Evolutionary conservation across 2,888 invertebrate genomes (phyloP).

Genomic region (Crepidodera aurea): DNA sequence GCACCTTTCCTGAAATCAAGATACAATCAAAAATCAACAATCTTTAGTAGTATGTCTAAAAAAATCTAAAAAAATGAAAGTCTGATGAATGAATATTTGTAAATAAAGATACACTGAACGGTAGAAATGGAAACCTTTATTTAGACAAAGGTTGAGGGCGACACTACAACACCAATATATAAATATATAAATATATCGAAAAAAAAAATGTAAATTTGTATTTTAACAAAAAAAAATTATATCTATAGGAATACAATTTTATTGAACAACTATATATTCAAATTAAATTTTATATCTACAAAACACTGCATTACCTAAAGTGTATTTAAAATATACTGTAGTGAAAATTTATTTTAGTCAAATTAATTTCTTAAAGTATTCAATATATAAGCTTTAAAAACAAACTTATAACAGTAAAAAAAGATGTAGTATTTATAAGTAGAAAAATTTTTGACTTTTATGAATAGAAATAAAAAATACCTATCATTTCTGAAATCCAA

Average conservation of each 20-base stretch:
- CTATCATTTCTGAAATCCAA: slow-evolving; percentile 41
- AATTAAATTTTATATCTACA: slow-evolving; percentile 56
- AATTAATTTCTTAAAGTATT: slow-evolving; percentile 48
- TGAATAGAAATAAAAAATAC: slow-evolving; percentile 42
- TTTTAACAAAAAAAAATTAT: slow-evolving; percentile 48
- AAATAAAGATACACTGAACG: slow-evolving; percentile 42
- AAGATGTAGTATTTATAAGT: slow-evolving; percentile 52
- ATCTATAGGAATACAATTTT: slow-evolving; percentile 49
- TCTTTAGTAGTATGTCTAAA: slow-evolving; percentile 49
- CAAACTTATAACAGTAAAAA: slow-evolving; percentile 47
- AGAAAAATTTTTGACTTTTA: slow-evolving; percentile 52
- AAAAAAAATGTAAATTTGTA: slow-evolving; percentile 55
- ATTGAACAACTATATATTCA: slow-evolving; percentile 52
- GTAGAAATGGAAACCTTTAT: slow-evolving; percentile 29
- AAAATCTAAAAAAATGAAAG: slow-evolving; percentile 39
- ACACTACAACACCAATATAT: slow-evolving; percentile 54
- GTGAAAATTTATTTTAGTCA: slow-evolving; percentile 51
- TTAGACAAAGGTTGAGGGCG: slow-evolving; percentile 30
- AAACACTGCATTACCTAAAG: slow-evolving; percentile 52
- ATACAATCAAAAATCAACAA: slow-evolving; percentile 54
- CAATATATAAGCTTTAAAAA: slow-evolving; percentile 52
- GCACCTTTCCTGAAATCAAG: slow-evolving; percentile 32
- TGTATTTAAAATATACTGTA: slow-evolving; percentile 55
- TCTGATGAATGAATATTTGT: slow-evolving; percentile 47
- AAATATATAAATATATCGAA: slow-evolving; percentile 55